These are phyloP conservation scores for Cyanoliseus patagonus DNA, from an alignment of 2,113 vertebrate genomes.

Conservation along the genomic window DNA sequence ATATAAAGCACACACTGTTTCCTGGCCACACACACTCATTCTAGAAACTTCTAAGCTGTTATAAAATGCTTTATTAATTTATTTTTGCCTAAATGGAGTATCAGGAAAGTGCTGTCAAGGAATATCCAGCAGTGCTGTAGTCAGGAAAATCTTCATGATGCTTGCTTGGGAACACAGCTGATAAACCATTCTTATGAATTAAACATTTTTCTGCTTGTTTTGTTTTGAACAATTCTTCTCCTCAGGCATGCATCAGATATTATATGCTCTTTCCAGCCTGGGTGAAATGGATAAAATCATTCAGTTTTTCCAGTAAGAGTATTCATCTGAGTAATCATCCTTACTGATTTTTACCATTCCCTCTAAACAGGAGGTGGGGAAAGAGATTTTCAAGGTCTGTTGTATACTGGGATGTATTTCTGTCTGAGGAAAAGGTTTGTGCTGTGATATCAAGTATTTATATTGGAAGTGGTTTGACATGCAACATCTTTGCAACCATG, in stretches of 20 bases:
- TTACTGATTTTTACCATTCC: neutral
- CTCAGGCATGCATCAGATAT: neutral
- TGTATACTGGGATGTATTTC: neutral
- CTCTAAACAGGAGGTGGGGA: neutral
- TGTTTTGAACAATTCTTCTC: neutral
- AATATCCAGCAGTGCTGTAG: neutral
- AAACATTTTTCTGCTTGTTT: neutral
- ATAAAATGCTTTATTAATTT: neutral
- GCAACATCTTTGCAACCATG: accelerated
- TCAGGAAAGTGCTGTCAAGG: neutral
- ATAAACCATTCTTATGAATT: neutral
- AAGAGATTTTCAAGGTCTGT: neutral
- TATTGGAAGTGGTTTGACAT: neutral
- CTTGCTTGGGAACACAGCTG: neutral
- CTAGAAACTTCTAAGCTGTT: neutral
- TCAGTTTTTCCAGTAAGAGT: neutral
- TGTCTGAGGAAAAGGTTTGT: neutral
- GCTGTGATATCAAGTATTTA: neutral
- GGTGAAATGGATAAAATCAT: neutral
- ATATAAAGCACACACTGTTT: neutral
- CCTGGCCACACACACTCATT: neutral
- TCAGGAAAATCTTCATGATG: neutral
- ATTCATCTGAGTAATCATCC: neutral
- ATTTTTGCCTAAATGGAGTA: neutral
- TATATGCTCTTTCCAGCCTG: neutral